Base-by-base conservation (phyloP, 92 coral and sea anemone species). In the Paragorgia papillata region DNA sequence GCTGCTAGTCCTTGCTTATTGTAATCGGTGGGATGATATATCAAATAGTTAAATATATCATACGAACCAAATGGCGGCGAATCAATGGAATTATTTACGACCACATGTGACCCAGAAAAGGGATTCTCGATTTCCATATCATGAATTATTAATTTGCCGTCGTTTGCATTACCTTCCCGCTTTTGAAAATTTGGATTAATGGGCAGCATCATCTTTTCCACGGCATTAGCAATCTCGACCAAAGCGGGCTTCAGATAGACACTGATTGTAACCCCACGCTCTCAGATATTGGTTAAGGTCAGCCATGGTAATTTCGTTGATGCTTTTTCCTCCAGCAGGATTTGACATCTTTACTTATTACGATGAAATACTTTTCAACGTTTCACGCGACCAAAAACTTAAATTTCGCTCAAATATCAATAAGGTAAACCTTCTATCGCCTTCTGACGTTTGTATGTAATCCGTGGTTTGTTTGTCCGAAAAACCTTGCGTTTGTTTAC, bases 131-230 rank as follows among this genome's bases (percentile, higher is more conserved):
- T 79, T 49, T 65, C 74, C 74, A 77, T 77, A 28, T 64, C 75
- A 79, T 79, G 83, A 79, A 64, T 63, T 27, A 79, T 39, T 65
- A 79, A 79, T 26, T 37, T 10, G 7, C 26, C 28, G 14, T 63
- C 44, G 9, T 39, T 37, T 21, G 61, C 19, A 30, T 44, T 76
- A 31, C 29, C 74, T n/a, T n/a, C n/a, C n/a, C n/a, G n/a, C 12
- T n/a, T 37, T 43, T 63, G 60, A 32, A 57, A 62, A 57, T 77
- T 53, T 2, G 73, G 74, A 39, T 63, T 73, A 56, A 77, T 46
- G 34, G 83, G 83, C 63, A 79, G 44, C 43, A 48, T 65, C 76
- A 79, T 79, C 27, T 70, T 79, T 54, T 79, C 66, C 8, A 65
- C 76, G 13, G 76, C 64, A 50, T 29, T 40, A 48, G 76, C 83